Base-by-base conservation (phyloP, 35 echinoderm and acorn worm genomes). In the Apostichopus parvimensis region DNA sequence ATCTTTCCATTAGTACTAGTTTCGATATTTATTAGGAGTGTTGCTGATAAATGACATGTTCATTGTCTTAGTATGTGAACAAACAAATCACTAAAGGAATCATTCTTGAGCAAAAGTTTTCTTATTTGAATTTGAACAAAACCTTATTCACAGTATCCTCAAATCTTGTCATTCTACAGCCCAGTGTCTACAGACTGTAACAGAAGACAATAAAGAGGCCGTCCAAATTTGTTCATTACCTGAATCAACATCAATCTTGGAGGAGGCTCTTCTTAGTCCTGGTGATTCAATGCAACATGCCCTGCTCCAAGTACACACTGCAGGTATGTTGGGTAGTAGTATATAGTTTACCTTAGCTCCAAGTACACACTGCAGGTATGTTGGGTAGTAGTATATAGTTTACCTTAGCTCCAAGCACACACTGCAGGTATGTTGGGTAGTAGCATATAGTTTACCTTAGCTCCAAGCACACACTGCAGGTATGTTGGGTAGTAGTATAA, bases 171-270 rank as follows among this genome's bases (percentile, higher is more conserved):
- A 45, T 57, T 87, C 23, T 54, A 20, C 90, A 98, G 97, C 94
- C 54, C 97, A 98, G 22, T 98, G 97, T 72, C 60, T 98, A 2
- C 94, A 98, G 54, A 95, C 93, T 26, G 93, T 98, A 9, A 96
- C 94, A 54, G 97, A 98, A 83, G 97, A 98, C 65, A 98, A 98
- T 83, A 59, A 85, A 4, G 73, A 90, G 13, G 88, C 91, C 70
- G 91, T 90, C 4, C 70, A 91, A 56, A 75, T 93, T 52, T 87
- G 95, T n/a, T 45, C 86, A 62, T 93, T 85, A 60, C 91, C 97
- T 25, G 92, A 96, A 53, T 89, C 83, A 10, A 78, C 93, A 22
- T 58, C 86, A 5, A 62, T 96, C 0, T 68, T 99, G 1, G 97
- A 99, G 65, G 66, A 34, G 13, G 60, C 93, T 26, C 89, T 99